These are phyloP conservation scores for Philereme vetulata DNA, from an alignment of 2,888 invertebrate genomes.

Conservation along the genomic window DNA sequence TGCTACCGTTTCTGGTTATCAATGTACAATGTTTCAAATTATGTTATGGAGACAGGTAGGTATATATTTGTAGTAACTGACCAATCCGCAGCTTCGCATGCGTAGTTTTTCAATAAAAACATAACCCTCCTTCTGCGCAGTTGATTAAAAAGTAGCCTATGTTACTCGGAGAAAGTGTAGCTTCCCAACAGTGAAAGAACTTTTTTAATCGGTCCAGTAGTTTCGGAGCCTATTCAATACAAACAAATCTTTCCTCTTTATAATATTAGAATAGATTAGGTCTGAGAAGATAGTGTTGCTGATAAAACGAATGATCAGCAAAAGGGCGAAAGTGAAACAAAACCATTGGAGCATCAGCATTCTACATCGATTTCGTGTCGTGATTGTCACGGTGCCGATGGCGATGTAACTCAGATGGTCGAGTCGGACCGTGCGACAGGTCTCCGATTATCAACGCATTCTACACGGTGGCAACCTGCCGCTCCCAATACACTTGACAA, in stretches of 20 bases:
- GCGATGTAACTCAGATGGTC: conserved; percentile 46
- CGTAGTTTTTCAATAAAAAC: no score
- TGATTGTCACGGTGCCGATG: conserved; percentile 50
- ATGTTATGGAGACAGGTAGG: conserved; percentile 2
- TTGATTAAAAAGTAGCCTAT: no score
- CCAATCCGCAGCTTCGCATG: no score
- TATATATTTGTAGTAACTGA: no score
- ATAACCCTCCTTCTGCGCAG: no score
- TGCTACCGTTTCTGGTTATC: conserved; percentile 12
- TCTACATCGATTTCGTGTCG: conserved; percentile 51
- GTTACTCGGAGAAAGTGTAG: no score
- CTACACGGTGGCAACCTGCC: conserved; percentile 62
- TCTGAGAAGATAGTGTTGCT: neutral
- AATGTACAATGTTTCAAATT: neutral
- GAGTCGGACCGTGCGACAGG: conserved; percentile 77
- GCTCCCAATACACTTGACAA: conserved; percentile 27
- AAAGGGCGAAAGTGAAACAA: no score
- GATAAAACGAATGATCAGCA: neutral
- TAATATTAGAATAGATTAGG: no score
- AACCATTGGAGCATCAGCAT: conserved; percentile 18
- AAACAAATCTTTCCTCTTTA: no score
- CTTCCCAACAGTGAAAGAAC: no score
- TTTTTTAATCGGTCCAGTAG: no score
- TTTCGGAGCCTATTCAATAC: no score
- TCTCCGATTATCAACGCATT: conserved; percentile 79